Conservation (phyloP, 1,140 invertebrate genomes). For the Drosophila ironensis region DNA sequence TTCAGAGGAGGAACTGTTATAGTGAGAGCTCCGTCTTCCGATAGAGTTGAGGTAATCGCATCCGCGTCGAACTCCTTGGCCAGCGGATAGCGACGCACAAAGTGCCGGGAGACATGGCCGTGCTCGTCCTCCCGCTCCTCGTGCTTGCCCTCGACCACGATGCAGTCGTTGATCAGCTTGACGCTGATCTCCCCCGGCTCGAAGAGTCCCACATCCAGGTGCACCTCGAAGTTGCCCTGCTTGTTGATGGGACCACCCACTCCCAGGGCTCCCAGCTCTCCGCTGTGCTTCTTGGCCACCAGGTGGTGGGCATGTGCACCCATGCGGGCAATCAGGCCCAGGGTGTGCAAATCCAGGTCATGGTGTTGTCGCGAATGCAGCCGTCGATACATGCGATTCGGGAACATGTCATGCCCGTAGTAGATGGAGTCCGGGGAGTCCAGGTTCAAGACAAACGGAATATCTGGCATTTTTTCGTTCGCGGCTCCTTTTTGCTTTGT, state of each 20-base stretch:
- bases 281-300: constrained; percentile 53
- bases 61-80: constrained; percentile 86
- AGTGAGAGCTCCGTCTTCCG: constrained; percentile 86
- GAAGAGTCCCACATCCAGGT: constrained; percentile 87
- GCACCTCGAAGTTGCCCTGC: constrained; percentile 83
- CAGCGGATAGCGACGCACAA: constrained; percentile 86
- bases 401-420: constrained; percentile 76
- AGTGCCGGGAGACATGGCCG: constrained; percentile 86
- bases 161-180: constrained; percentile 87
- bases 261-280: constrained; percentile 28
- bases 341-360: constrained; percentile 64
- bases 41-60: constrained; percentile 84
- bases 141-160: constrained; percentile 88
- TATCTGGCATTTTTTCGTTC: constrained; percentile 59
- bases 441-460: constrained; percentile 73
- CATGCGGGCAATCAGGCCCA: constrained; percentile 69
- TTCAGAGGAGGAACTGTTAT: constrained; percentile 83
- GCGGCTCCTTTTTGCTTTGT: constrained; percentile 6
- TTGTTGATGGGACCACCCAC: constrained; percentile 54
- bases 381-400: constrained; percentile 67
- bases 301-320: constrained; percentile 69
- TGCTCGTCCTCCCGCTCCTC: constrained; percentile 86
- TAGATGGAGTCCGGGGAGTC: constrained; percentile 70
- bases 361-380: constrained; percentile 63
- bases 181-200: constrained; percentile 89